These are phyloP conservation scores for Silvanus unidentatus DNA, from an alignment of 2,888 invertebrate genomes.

Conservation along the genomic window DNA sequence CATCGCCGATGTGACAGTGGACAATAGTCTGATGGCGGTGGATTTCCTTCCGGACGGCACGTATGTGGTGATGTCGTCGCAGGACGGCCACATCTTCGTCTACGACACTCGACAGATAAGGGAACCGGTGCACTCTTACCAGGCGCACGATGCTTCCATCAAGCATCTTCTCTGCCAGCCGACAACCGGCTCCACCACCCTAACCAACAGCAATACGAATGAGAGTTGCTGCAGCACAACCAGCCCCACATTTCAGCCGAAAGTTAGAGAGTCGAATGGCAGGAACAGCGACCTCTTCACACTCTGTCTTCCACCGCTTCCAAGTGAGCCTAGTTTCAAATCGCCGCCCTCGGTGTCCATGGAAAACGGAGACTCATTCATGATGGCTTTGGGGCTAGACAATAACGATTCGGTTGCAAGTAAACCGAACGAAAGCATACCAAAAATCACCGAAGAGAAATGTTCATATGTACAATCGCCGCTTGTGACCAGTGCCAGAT, in stretches of 20 bases:
- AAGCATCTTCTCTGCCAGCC: slow-evolving; percentile 48
- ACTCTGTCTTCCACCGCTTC: slow-evolving; percentile 12
- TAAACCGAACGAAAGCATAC: too few relatives aligned
- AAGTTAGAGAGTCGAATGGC: slow-evolving; percentile 5
- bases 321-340: neutral
- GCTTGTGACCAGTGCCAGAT: neutral
- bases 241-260: slow-evolving; percentile 10
- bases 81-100: slow-evolving; percentile 50
- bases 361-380: slow-evolving; percentile 31
- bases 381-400: slow-evolving; percentile 32
- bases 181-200: slow-evolving; percentile 9
- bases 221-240: slow-evolving; percentile 2
- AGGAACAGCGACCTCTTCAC: slow-evolving; percentile 25
- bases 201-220: neutral
- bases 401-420: slow-evolving; percentile 2
- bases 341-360: slow-evolving; percentile 5
- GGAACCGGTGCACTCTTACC: slow-evolving; percentile 47
- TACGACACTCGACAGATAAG: slow-evolving; percentile 54
- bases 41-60: slow-evolving; percentile 41
- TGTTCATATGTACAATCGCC: neutral
- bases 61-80: slow-evolving; percentile 52
- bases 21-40: slow-evolving; percentile 36
- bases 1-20: slow-evolving; percentile 34
- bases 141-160: slow-evolving; percentile 51
- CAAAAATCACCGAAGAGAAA: slow-evolving; percentile 2